A percentile compares a stretch with the other conserved stretches of the same genome.
phyloP scores from a whole-genome alignment of 2,797 vertebrate genomes.

The Salarias fasciatus region DNA sequence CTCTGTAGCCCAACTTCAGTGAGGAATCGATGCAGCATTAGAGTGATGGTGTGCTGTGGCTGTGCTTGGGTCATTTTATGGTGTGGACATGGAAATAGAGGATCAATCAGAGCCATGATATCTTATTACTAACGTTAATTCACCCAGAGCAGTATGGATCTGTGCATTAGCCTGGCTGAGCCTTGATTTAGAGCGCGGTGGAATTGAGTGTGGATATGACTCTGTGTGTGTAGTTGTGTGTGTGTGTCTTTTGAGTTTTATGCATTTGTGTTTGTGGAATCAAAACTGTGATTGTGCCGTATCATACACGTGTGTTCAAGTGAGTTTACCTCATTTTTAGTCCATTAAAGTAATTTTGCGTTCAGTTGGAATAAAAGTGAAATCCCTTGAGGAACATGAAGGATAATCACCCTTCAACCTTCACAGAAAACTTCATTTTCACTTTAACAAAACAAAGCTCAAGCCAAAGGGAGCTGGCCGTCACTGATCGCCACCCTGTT shows the following conservation, averaged over 20 bases:
- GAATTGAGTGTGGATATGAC: constrained; percentile 54
- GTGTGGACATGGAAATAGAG: constrained; percentile 86
- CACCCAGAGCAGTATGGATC: constrained; percentile 94
- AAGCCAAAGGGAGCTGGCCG: constrained; percentile 45
- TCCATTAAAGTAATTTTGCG: background rate
- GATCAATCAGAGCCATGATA: constrained; percentile 98
- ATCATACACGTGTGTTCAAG: background rate
- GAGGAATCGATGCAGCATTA: constrained; percentile 90
- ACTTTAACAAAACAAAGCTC: constrained; percentile 50
- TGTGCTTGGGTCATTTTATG: constrained; percentile 93
- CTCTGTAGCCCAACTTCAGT: constrained; percentile 53
- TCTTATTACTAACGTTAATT: constrained; percentile 99
- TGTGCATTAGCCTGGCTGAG: constrained; percentile 86
- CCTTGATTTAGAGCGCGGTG: constrained; percentile 81
- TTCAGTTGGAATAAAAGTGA: background rate
- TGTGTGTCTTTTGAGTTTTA: constrained; percentile 10
- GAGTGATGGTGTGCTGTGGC: constrained; percentile 91
- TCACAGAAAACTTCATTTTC: background rate
- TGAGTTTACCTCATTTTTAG: background rate
- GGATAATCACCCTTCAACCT: constrained; percentile 11
- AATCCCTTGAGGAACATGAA: constrained; percentile 6
- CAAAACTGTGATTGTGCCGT: constrained; percentile 15
- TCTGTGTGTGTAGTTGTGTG: constrained; percentile 15
- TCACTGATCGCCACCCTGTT: constrained; percentile 54
- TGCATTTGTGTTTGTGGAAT: constrained; percentile 11